Evolutionary conservation across 2,888 invertebrate species (phyloP).

Genomic region (Leptothorax acervorum): DNA sequence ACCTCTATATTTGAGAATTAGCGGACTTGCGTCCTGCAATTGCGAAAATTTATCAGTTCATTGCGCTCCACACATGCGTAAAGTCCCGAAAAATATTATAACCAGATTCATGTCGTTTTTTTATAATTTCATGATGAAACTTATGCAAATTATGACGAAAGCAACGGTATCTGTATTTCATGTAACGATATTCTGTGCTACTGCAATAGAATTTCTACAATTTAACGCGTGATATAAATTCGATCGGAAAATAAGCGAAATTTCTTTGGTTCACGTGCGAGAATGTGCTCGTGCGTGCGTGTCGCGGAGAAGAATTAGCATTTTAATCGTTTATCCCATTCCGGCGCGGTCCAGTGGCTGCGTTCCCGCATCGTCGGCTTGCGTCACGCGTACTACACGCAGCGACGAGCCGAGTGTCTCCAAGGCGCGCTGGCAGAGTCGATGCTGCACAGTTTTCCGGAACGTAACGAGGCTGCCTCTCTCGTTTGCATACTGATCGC

Average conservation of each 20-base stretch:
- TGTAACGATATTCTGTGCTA: neutral
- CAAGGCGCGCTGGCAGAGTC: constrained; percentile 55
- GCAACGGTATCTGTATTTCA: neutral
- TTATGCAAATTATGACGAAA: neutral
- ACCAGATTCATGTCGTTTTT: neutral
- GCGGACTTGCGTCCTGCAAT: neutral
- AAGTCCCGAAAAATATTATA: neutral
- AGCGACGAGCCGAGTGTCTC: constrained; percentile 49
- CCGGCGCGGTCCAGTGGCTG: constrained; percentile 72
- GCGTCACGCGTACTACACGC: constrained; percentile 26
- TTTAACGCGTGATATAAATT: neutral
- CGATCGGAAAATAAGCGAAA: constrained; percentile 2
- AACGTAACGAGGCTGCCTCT: constrained; percentile 19
- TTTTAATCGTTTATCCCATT: constrained; percentile 78
- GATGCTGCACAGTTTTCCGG: constrained; percentile 52
- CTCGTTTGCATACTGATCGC: constrained; percentile 70
- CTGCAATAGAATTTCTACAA: neutral
- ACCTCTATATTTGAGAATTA: neutral
- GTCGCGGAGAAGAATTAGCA: constrained; percentile 71
- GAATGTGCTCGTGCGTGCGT: neutral
- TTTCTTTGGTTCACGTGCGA: neutral
- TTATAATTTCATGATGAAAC: neutral
- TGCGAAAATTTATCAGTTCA: neutral
- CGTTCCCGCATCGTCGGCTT: constrained; percentile 26
- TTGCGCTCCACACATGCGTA: too few species aligned